Base-by-base conservation (phyloP, 2,888 invertebrate genomes). In the Ganaspis brasiliensis region DNA sequence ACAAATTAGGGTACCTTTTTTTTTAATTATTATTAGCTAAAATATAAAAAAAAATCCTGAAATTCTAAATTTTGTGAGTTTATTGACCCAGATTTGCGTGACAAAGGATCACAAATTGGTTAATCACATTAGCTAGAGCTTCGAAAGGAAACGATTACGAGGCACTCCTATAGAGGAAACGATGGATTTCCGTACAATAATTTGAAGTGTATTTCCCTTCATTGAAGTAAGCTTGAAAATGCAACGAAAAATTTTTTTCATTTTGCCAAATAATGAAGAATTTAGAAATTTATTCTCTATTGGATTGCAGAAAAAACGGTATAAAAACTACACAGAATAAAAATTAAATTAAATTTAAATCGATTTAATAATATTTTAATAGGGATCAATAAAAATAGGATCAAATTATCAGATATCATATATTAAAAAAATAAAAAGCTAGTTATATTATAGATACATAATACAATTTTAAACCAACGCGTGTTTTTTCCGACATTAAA, bases 61-160 rank as follows among this genome's bases (percentile, higher is more conserved):
- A 26, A 31, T 26, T 26, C 21, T 24, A 12, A 57, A 24, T 26
- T 21, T 26, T 16, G 55, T 56, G 72, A 76, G 49, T 76, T 76
- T 76, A 74, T 74, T 74, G 76, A 74, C 74, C 67, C 55, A 70
- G 72, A 76, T 67, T 73, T 76, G 76, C 78, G 76, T 76, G 76
- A 79, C 72, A 21, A 72, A 74, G 52, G 56, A 63, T 74, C 70
- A 67, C 74, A 67, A 55, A 75, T 72, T 72, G 59, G 74, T 72
- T 72, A 74, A 76, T 79, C 74, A 45, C 67, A 79, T 76, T 76
- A 76, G 72, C 12, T 21, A 59, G 52, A 72, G 74, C 67, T 59
- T 21, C 70, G 74, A 76, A 79, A 75, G 73, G 75, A 75, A 78
- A 72, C 35, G 72, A 70, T 67, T 67, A 67, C 67, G 21, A 37